These are phyloP conservation scores for Mesitornis unicolor DNA, from an alignment of 2,113 vertebrate species.

Conservation along the genomic window DNA sequence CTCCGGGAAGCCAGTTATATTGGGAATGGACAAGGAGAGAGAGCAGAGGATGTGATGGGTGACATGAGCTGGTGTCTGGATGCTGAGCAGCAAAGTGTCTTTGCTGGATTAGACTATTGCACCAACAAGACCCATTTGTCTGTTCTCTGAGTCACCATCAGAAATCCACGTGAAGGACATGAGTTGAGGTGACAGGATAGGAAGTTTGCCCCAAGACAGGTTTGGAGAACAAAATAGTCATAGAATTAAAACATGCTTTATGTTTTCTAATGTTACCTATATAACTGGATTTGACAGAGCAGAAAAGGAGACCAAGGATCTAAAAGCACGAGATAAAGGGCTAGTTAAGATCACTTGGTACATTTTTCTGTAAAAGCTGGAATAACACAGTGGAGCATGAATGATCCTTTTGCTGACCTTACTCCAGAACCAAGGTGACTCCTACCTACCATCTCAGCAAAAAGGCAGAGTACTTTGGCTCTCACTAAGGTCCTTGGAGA, in stretches of 20 bases:
- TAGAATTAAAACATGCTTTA: neutral
- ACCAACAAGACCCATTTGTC: neutral
- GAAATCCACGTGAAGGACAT: neutral
- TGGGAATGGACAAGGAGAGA: neutral
- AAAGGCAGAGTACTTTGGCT: neutral
- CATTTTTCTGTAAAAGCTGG: neutral
- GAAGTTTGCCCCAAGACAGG: neutral
- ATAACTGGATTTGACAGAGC: neutral
- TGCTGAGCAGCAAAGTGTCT: neutral
- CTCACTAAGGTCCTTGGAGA: neutral
- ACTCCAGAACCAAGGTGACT: neutral
- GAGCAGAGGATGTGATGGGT: neutral
- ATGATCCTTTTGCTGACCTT: neutral
- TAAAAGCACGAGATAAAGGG: neutral
- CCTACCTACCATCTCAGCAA: neutral
- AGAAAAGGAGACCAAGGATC: neutral
- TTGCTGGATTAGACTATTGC: neutral
- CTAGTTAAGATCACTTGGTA: neutral
- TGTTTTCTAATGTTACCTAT: neutral
- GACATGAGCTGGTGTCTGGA: neutral
- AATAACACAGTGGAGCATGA: neutral
- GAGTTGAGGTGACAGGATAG: neutral
- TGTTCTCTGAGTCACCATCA: neutral
- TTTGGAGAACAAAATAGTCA: neutral
- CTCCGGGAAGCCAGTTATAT: neutral